Base-by-base conservation (phyloP, 2,113 vertebrate species). In the Ardeotis arabs region DNA sequence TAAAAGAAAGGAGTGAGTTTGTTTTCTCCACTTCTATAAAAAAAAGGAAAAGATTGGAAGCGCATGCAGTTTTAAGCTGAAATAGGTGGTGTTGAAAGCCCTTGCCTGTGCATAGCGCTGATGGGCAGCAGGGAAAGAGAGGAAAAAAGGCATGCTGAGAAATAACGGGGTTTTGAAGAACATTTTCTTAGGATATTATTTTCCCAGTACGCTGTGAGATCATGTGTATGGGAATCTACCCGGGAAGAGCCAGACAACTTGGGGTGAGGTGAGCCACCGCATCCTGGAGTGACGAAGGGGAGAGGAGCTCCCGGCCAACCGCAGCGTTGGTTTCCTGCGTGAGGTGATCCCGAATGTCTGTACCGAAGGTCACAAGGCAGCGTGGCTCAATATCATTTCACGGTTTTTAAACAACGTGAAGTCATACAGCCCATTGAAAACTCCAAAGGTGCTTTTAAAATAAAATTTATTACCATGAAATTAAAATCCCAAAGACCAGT, bases 41-140 rank as follows among this genome's bases (percentile, higher is more conserved):
- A 12, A n/a, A 20, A 31, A 11, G 39, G 39, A 15, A 29, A 50
- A 9, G 0, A 5, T 58, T 44, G 55, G 31, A 49, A 50, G 24
- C 4, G 0, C 0, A 0, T 7, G 25, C 3, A 5, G 56, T 4
- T 23, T 47, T 68, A 29, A 24, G 55, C 14, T 31, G 75, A 13
- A 64, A 9, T 3, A 52, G 62, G 9, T 5, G 19, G 6, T 47
- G 44, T 8, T 60, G 63, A 27, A 84, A 78, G 18, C 8, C 35
- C 27, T 14, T 12, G 21, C 9, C 17, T 37, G 25, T 0, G 0
- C 6, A 1, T 1, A 31, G 47, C 0, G 0, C 55, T 37, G 47
- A 6, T 19, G 29, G 33, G 45, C 62, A 74, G 50, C 23, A 24
- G 33, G n/a, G 22, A 23, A 45, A 41, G 55, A 56, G 25, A 62